Evolutionary conservation across 2,113 vertebrate genomes (phyloP).

Genomic region (Porphyrio hochstetteri): DNA sequence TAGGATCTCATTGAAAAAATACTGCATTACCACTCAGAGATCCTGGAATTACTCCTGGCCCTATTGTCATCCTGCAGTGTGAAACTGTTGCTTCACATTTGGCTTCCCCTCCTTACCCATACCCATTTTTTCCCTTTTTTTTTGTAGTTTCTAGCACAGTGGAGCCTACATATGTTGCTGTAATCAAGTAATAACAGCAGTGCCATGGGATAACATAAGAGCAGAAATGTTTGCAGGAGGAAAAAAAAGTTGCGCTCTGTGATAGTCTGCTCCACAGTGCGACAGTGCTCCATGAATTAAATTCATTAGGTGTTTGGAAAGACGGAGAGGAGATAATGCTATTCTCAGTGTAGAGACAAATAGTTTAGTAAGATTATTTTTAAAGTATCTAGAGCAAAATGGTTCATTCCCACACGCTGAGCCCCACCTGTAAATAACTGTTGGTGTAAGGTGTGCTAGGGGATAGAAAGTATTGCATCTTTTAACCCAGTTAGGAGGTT

Average conservation of each 20-base stretch:
- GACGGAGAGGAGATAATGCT: background rate
- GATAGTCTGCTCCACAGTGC: background rate
- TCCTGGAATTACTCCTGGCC: background rate
- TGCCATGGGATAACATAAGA: background rate
- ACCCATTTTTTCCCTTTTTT: background rate
- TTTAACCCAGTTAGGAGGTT: background rate
- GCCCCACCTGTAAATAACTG: background rate
- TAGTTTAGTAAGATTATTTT: background rate
- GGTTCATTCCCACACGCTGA: background rate
- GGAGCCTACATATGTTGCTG: background rate
- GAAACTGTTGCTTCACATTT: background rate
- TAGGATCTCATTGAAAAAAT: background rate
- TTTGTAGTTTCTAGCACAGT: background rate
- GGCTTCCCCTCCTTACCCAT: background rate
- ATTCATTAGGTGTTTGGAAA: background rate
- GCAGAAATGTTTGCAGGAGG: background rate
- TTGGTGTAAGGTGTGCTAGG: background rate
- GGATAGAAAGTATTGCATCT: background rate
- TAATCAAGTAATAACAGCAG: background rate
- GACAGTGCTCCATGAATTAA: background rate
- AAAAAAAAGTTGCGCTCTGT: background rate
- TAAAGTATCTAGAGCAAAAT: background rate
- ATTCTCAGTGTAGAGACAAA: background rate
- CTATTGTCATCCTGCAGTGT: background rate
- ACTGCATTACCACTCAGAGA: background rate